Percentiles rank a stretch among this genome's conserved stretches.
Evolutionary conservation across 92 coral and sea anemone genomes (phyloP).

Genomic region (Virgularia gustaviana): DNA sequence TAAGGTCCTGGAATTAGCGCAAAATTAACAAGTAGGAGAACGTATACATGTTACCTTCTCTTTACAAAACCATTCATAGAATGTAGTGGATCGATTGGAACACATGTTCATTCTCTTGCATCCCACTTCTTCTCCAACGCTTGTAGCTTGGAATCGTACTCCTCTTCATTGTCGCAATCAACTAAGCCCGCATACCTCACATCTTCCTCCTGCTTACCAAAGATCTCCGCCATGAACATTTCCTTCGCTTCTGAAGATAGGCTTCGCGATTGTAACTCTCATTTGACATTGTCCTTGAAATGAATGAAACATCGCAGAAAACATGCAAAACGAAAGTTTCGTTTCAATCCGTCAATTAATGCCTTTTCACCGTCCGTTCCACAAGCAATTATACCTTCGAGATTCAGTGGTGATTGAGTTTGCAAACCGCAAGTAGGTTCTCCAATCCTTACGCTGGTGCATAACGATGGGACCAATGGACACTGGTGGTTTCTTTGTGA

Average conservation of each 20-base stretch:
- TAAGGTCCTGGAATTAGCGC: no score
- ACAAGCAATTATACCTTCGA: constrained; percentile 9
- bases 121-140: constrained; percentile 40
- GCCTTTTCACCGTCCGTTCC: constrained; percentile 12
- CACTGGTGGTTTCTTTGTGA: neutral
- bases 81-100: constrained; percentile 1
- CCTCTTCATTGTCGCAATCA: constrained; percentile 41
- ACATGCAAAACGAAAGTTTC: constrained; percentile 1
- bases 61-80: constrained; percentile 31
- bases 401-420: neutral
- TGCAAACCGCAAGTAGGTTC: neutral
- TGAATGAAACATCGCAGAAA: constrained; percentile 42
- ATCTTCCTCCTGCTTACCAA: constrained; percentile 47
- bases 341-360: neutral
- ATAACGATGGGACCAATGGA: neutral
- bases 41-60: no score
- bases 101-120: neutral
- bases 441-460: neutral
- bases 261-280: constrained; percentile 43
- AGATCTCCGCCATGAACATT: constrained; percentile 42
- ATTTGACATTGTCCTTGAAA: constrained; percentile 43
- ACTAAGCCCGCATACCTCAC: constrained; percentile 46
- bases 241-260: constrained; percentile 15
- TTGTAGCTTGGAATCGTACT: constrained; percentile 45
- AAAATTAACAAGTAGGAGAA: no score